These are phyloP conservation scores for Argya squamiceps DNA, from an alignment of 2,797 vertebrate species.

Conservation along the genomic window DNA sequence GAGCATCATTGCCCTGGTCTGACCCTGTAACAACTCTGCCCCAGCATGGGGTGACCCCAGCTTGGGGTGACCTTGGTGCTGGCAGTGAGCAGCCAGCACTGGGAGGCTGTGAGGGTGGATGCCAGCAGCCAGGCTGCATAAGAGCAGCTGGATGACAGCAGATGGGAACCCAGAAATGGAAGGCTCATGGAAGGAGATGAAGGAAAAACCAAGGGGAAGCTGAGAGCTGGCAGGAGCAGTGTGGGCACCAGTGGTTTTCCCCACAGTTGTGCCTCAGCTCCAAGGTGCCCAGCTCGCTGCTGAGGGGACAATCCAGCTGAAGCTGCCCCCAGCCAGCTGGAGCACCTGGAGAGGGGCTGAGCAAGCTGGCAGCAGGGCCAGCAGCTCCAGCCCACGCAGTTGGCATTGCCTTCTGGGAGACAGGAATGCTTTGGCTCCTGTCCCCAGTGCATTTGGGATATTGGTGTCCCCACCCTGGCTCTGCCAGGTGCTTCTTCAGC, in stretches of 20 bases:
- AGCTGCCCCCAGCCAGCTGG: not conserved
- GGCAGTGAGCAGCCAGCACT: not conserved
- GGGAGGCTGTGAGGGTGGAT: not conserved
- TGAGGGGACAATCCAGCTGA: not conserved
- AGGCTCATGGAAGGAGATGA: rapidly evolving
- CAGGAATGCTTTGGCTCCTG: not conserved
- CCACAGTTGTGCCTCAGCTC: not conserved
- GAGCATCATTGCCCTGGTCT: not conserved
- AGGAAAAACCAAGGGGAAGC: not conserved
- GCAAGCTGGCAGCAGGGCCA: not conserved
- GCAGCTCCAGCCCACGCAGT: not conserved
- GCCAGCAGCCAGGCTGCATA: not conserved
- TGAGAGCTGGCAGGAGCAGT: not conserved
- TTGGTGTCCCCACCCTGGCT: not conserved
- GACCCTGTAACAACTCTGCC: not conserved
- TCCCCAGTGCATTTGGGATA: not conserved
- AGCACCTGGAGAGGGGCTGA: not conserved
- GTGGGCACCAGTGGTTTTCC: not conserved
- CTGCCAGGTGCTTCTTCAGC: not conserved
- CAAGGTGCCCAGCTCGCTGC: not conserved
- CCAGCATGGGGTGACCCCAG: not conserved
- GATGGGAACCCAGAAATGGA: not conserved
- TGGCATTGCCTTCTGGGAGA: not conserved
- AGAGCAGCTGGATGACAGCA: not conserved
- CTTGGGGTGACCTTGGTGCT: not conserved